Evolutionary conservation across 1,140 invertebrate species (phyloP).

Genomic region (Musca vetustissima): DNA sequence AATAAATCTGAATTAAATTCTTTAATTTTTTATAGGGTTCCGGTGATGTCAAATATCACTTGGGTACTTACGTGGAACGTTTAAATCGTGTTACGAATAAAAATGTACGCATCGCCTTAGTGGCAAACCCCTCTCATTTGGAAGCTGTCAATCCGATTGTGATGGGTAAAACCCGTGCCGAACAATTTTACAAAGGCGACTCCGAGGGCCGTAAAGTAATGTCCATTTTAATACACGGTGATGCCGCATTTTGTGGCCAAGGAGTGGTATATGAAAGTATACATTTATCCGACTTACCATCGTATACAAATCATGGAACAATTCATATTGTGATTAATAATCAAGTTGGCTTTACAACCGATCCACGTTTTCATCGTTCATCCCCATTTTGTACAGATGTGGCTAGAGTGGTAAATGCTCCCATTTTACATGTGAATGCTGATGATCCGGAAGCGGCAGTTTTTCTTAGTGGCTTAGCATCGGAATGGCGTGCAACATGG

Average conservation of each 20-base stretch:
- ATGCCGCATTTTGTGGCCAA: constrained; percentile 87
- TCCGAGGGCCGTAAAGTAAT: constrained; percentile 71
- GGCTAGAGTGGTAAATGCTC: constrained; percentile 83
- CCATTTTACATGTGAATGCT: constrained; percentile 92
- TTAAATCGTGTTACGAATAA: constrained; percentile 79
- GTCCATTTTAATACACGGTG: constrained; percentile 82
- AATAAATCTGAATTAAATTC: too few relatives aligned
- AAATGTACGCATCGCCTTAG: constrained; percentile 77
- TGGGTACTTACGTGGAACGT: constrained; percentile 81
- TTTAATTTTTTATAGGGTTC: constrained; percentile 63
- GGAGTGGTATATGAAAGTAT: constrained; percentile 87
- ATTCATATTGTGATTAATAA: constrained; percentile 92
- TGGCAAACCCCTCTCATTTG: constrained; percentile 89
- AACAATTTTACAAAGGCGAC: constrained; percentile 83
- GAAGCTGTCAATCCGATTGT: constrained; percentile 87
- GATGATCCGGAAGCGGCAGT: constrained; percentile 91
- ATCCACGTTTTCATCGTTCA: constrained; percentile 74
- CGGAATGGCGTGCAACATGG: constrained; percentile 81
- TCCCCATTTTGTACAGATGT: constrained; percentile 75
- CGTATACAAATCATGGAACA: constrained; percentile 85
- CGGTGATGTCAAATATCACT: constrained; percentile 95
- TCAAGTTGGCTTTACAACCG: constrained; percentile 91
- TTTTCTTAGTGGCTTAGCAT: constrained; percentile 80
- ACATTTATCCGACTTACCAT: constrained; percentile 79
- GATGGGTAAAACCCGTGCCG: constrained; percentile 78